phyloP scores from a whole-genome alignment of 2,888 invertebrate species.

The Druceiella hillmani region DNA sequence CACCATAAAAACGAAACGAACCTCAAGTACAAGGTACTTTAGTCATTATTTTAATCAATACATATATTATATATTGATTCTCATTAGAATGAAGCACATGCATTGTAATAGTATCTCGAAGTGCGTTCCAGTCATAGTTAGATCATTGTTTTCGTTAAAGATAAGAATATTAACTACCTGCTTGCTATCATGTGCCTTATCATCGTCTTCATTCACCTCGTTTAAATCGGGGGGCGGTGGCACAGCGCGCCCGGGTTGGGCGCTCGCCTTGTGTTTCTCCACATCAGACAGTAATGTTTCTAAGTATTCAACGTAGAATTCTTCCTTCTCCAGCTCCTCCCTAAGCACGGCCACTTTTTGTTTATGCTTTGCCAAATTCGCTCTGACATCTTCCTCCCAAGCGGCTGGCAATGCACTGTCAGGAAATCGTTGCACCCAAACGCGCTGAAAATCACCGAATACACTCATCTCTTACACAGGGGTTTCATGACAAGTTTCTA shows the following conservation, averaged over 20 bases:
- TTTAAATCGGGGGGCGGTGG: constrained; percentile 40
- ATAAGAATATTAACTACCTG: constrained; percentile 41
- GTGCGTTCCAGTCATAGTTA: no score
- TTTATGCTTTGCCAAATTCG: constrained; percentile 84
- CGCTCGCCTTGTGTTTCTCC: constrained; percentile 68
- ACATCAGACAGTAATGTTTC: constrained; percentile 81
- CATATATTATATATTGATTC: no score
- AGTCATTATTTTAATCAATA: no score
- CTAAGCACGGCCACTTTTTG: constrained; percentile 75
- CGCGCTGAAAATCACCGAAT: constrained; percentile 85
- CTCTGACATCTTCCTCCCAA: constrained; percentile 90
- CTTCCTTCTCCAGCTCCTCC: constrained; percentile 85
- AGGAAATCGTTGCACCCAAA: constrained; percentile 88
- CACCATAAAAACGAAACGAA: no score
- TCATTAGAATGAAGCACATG: no score
- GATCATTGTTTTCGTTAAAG: no score
- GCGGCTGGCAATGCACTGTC: constrained; percentile 86
- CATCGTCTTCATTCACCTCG: constrained; percentile 30
- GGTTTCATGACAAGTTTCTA: constrained; percentile 50
- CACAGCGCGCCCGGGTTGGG: constrained; percentile 44
- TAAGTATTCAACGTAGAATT: constrained; percentile 85
- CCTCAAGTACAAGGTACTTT: no score
- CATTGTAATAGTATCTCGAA: no score
- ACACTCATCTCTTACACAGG: constrained; percentile 70
- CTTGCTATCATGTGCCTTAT: constrained; percentile 46